Percentiles rank a stretch among this genome's conserved stretches.
These are phyloP conservation scores for Rhinoderma darwinii DNA, from an alignment of 2,113 vertebrate genomes.

Conservation along the genomic window DNA sequence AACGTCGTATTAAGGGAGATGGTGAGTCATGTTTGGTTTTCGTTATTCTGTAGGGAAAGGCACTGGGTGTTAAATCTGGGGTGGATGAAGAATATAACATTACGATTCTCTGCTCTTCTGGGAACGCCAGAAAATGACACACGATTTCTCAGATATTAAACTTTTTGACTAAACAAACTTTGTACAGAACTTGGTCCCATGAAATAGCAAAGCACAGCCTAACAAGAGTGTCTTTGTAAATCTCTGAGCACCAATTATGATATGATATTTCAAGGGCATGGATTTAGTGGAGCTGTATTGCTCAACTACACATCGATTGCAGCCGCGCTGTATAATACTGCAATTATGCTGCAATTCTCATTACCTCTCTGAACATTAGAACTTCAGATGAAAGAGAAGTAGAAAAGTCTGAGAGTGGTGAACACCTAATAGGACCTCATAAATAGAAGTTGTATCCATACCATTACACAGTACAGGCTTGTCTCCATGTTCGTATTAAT, in stretches of 20 bases:
- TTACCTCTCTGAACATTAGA: constrained; percentile 25
- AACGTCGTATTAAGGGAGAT: background rate
- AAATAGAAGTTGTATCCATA: background rate
- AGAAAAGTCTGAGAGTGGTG: background rate
- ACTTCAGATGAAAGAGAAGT: background rate
- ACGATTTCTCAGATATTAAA: constrained; percentile 28
- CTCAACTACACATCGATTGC: constrained; percentile 27
- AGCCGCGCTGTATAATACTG: constrained; percentile 22
- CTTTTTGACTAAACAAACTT: constrained; percentile 35
- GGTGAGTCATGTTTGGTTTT: constrained; percentile 25
- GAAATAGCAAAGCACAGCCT: constrained; percentile 14
- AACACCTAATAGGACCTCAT: background rate
- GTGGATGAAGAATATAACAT: constrained; percentile 19
- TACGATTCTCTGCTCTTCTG: constrained; percentile 19
- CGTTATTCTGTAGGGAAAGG: constrained; percentile 19
- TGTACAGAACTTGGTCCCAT: constrained; percentile 14
- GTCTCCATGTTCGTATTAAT: background rate
- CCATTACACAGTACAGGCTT: background rate
- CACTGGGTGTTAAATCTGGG: background rate
- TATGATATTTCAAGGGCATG: constrained; percentile 46
- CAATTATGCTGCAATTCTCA: constrained; percentile 24
- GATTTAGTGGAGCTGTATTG: constrained; percentile 12
- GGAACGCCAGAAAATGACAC: background rate
- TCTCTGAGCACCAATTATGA: constrained; percentile 25
- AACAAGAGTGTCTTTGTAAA: constrained; percentile 8